These are phyloP conservation scores for Drosophila willistoni DNA, from an alignment of 1,140 invertebrate species.

Conservation along the genomic window DNA sequence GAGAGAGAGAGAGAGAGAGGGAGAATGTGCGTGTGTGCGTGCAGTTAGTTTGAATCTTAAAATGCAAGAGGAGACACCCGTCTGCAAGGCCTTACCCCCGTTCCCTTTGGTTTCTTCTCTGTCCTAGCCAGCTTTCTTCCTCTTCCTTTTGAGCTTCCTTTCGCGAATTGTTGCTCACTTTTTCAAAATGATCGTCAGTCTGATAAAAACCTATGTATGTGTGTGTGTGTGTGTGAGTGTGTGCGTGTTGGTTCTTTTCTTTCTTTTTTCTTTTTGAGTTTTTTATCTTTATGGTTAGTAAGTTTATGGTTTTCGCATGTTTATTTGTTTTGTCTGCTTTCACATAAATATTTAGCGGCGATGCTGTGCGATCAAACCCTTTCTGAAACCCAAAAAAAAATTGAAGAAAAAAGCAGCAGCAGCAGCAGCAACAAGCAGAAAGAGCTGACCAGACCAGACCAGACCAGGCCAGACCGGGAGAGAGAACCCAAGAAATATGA, in stretches of 20 bases:
- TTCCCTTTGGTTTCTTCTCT: background rate
- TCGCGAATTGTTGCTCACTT: constrained; percentile 7
- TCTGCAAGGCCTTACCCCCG: background rate
- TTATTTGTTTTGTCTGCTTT: constrained; percentile 67
- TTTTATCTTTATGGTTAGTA: constrained; percentile 81
- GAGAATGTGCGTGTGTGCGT: constrained; percentile 52
- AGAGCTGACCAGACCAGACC: constrained; percentile 19
- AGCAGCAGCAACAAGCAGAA: constrained; percentile 13
- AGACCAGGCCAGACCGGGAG: constrained; percentile 41
- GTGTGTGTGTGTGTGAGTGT: background rate
- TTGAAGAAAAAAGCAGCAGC: background rate
- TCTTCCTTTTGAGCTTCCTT: background rate
- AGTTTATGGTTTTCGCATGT: constrained; percentile 75
- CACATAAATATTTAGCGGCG: constrained; percentile 69
- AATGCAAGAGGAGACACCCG: constrained; percentile 8
- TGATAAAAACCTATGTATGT: constrained; percentile 1
- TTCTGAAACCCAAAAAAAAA: constrained; percentile 30
- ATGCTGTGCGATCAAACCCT: constrained; percentile 39
- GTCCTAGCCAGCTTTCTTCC: constrained; percentile 14
- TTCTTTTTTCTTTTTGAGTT: constrained; percentile 53
- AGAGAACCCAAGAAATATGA: constrained; percentile 71
- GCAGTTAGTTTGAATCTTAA: constrained; percentile 55
- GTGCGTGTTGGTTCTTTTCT: constrained; percentile 25
- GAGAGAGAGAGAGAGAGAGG: background rate
- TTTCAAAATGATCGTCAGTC: constrained; percentile 3